Evolutionary conservation across 2,888 invertebrate species (phyloP), one percentile per base, ranked within the genome.

Genomic region (Callimorpha dominula): DNA sequence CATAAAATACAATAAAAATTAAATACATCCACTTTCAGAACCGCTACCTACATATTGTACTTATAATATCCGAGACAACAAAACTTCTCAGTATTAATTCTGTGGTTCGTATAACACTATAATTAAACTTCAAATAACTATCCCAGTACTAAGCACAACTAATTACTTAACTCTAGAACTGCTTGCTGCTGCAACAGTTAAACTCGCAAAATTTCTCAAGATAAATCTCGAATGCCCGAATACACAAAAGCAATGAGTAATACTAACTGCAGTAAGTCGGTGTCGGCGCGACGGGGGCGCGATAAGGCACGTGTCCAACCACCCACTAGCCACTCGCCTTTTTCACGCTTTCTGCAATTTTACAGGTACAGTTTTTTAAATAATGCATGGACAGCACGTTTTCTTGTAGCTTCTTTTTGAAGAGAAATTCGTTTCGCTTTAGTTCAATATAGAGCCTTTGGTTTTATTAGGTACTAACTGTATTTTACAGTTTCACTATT

Each of bases 251-350:
- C 78, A 81, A 83, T 85, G 83, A 84, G 85, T 85, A 85, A 85
- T 84, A 85, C 78, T 81, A 81, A 81, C 76, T 81, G 81, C 81
- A 81, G 84, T 75, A 79, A 78, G 85, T 81, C 83, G 79, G 81
- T 81, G 85, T 74, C 78, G 82, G 83, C 80, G 81, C 81, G 85
- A 73, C 78, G 82, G 83, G 79, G 73, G 78, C 75, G 75, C 76
- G 89, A 90, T 89, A 90, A 89, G 88, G 88, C 89, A 90, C 90
- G 90, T 78, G 75, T 72, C 74, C 77, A 76, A 80, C 81, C 77
- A 78, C 80, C 82, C 81, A 78, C 81, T 73, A 75, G 70, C 78
- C 73, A 72, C 81, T 80, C 79, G 81, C 82, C 81, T 85, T 86
- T 85, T 86, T 82, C 81, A 86, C 82, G 73, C 64, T 84, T 85